These are phyloP conservation scores for Physocephala rufipes DNA, from an alignment of 2,888 invertebrate genomes.

Conservation along the genomic window DNA sequence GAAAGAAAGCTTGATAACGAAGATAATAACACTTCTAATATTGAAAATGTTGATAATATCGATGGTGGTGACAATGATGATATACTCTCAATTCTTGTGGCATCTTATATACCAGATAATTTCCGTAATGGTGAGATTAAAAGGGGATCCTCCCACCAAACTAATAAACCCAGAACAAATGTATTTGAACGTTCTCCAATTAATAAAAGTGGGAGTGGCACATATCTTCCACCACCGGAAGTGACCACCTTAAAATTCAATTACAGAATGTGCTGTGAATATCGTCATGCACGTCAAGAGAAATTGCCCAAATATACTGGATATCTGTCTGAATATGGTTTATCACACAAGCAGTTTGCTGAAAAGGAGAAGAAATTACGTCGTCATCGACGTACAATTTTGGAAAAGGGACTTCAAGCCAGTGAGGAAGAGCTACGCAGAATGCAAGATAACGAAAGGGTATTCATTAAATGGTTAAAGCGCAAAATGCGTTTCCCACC, in stretches of 20 bases:
- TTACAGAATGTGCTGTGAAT: constrained; percentile 65
- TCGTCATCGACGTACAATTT: constrained; percentile 52
- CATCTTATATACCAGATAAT: constrained; percentile 58
- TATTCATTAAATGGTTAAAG: constrained; percentile 69
- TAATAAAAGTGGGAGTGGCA: constrained; percentile 47
- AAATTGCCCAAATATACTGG: constrained; percentile 68
- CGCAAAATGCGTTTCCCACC: constrained; percentile 65
- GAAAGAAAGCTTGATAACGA: constrained; percentile 50
- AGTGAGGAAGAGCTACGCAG: constrained; percentile 65
- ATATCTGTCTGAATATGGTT: constrained; percentile 68
- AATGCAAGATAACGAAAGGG: constrained; percentile 68
- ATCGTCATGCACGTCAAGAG: constrained; percentile 55
- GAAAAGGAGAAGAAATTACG: constrained; percentile 63
- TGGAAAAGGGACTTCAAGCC: constrained; percentile 60
- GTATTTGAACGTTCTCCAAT: constrained; percentile 54
- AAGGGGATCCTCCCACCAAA: not conserved
- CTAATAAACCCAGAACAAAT: not conserved
- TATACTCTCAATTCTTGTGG: constrained; percentile 62
- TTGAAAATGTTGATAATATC: not conserved
- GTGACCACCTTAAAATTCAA: constrained; percentile 56
- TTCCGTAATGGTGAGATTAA: constrained; percentile 41
- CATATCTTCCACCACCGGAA: constrained; percentile 46
- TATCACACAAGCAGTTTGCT: constrained; percentile 67
- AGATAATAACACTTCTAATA: constrained; percentile 6
- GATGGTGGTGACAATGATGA: constrained; percentile 54